Percentiles rank a stretch among this genome's conserved stretches.
phyloP scores from a whole-genome alignment of 2,113 vertebrate genomes.

The Sapayoa aenigma region DNA sequence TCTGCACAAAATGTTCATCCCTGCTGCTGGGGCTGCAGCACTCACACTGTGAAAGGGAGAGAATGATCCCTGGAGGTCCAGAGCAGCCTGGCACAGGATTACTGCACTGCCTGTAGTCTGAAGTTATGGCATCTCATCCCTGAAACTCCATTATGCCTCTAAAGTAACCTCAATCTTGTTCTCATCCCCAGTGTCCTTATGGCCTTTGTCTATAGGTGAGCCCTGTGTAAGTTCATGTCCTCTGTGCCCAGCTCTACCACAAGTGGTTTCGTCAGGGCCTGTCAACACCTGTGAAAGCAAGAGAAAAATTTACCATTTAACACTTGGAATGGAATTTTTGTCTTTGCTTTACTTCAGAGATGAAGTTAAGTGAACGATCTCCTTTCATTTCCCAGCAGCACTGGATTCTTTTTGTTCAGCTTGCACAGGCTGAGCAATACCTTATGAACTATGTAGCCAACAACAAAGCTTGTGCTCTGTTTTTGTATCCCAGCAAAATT shows the following conservation, averaged over 20 bases:
- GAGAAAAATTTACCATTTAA: not conserved
- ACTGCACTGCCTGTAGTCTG: rapidly evolving
- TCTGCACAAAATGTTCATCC: not conserved
- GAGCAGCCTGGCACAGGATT: not conserved
- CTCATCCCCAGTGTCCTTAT: not conserved
- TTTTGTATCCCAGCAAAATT: not conserved
- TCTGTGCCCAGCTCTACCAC: too few relatives aligned
- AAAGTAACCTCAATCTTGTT: not conserved
- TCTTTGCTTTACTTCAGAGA: not conserved
- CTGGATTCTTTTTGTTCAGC: not conserved
- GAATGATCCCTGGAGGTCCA: not conserved
- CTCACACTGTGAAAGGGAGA: not conserved
- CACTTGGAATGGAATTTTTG: not conserved
- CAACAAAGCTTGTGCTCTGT: not conserved
- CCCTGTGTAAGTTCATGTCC: too few relatives aligned
- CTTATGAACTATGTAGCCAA: not conserved
- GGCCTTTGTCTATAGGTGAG: not conserved
- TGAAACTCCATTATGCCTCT: not conserved
- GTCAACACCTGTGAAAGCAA: not conserved
- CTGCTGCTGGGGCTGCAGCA: not conserved
- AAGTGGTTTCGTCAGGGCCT: not conserved
- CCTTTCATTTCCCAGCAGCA: not conserved
- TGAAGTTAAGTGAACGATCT: not conserved
- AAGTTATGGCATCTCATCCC: not conserved
- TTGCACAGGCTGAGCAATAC: not conserved